Evolutionary conservation across 2,797 vertebrate species (phyloP), one percentile per base, ranked within the genome.

Genomic region (Pteronotus mesoamericanus): DNA sequence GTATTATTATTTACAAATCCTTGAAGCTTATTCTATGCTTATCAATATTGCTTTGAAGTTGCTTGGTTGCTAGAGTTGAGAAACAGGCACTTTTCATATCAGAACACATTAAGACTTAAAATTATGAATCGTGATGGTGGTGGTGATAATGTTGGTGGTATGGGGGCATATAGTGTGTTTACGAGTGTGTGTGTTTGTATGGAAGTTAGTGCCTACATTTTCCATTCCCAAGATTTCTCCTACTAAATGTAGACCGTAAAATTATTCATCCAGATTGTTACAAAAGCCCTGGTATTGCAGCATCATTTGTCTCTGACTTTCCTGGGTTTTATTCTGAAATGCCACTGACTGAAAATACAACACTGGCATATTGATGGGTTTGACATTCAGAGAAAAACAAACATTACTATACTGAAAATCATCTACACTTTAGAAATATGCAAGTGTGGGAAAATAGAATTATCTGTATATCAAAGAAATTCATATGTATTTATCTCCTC

Each of bases 251-350:
- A 29, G 86, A 66, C 79, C 9, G 2, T 85, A 24, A 84, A 66
- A 78, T 51, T 78, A 79, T 53, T 39, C 34, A 74, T 7, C 5
- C 37, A 61, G 34, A 44, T 8, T 11, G 39, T 75, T 37, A 83
- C 2, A 29, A 5, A 71, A 69, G 0, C 2, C 26, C 7, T 87
- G 24, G 61, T 46, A 74, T 15, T 85, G 2, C 51, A 37, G 61
- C 61, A 34, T 24, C 29, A 46, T 77, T n/a, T 68, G 8, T 6
- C 77, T 91, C 55, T 61, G 26, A 46, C 29, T 86, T 51, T 71
- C 42, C 6, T 86, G 64, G 12, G 68, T 94, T 92, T 92, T 46
- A 84, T 84, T 89, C 34, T 32, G 16, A 87, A 94, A 88, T 90
- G 14, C 14, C 22, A 86, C 42, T 34, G 16, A 53, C 61, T 91